A percentile compares a stretch with the other conserved stretches of the same genome.
These are phyloP conservation scores for Larimichthys crocea DNA, from an alignment of 2,113 vertebrate genomes.

Conservation along the genomic window DNA sequence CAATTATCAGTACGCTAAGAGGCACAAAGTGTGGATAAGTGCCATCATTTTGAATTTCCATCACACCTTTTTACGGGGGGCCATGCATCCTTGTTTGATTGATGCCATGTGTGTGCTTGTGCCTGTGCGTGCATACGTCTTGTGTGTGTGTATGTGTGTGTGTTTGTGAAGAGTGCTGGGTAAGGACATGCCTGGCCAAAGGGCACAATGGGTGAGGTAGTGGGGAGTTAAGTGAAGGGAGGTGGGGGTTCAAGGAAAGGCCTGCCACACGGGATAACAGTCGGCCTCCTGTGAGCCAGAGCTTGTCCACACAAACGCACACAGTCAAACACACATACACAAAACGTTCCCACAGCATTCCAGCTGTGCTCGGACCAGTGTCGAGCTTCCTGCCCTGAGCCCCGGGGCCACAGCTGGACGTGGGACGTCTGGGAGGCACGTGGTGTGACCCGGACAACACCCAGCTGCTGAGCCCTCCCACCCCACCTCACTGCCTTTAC, in stretches of 20 bases:
- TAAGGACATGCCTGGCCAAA: constrained; percentile 78
- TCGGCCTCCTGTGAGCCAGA: constrained; percentile 65
- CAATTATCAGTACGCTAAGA: constrained; percentile 86
- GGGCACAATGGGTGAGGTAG: constrained; percentile 71
- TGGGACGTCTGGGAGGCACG: constrained; percentile 80
- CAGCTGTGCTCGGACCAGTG: constrained; percentile 71
- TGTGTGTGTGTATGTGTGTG: constrained; percentile 35
- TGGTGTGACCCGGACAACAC: constrained; percentile 80
- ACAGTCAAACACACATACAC: constrained; percentile 20
- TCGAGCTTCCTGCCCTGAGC: constrained; percentile 79
- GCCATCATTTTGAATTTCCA: constrained; percentile 87
- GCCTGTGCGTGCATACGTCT: constrained; percentile 52
- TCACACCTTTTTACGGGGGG: constrained; percentile 85
- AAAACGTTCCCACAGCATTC: constrained; percentile 72
- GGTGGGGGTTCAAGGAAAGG: constrained; percentile 59
- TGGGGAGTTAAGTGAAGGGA: constrained; percentile 44
- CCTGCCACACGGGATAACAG: constrained; percentile 68
- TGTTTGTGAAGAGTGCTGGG: constrained; percentile 41
- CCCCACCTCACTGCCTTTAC: constrained; percentile 36
- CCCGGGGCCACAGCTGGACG: constrained; percentile 82
- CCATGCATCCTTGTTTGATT: constrained; percentile 75
- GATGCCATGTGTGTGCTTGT: constrained; percentile 81
- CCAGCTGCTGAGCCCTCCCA: constrained; percentile 71
- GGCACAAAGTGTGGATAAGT: constrained; percentile 88
- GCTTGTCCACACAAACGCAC: constrained; percentile 40